Conservation (phyloP, 2,797 vertebrate genomes). For the Sebastiscus tertius region DNA sequence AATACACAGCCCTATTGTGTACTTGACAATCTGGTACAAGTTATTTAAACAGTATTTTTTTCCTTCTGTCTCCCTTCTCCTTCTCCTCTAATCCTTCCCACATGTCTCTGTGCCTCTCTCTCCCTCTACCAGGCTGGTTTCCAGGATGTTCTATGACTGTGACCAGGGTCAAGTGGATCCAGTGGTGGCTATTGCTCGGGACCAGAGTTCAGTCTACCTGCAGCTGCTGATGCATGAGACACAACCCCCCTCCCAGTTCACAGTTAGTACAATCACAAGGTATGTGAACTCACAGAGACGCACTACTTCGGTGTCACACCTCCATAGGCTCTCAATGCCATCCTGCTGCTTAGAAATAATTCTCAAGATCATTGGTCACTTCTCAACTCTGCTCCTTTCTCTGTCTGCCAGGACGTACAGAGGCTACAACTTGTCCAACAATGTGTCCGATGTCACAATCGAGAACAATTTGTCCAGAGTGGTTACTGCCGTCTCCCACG, state of each 20-base stretch:
- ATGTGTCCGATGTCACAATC: constrained; percentile 89
- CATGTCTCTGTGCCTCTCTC: neutral
- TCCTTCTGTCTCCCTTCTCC: too few species aligned
- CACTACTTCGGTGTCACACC: neutral
- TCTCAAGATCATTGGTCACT: neutral
- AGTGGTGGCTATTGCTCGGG: constrained; percentile 93
- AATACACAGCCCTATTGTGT: too few species aligned
- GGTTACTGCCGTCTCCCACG: constrained; percentile 89
- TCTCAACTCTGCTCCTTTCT: neutral
- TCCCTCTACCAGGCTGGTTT: constrained; percentile 84
- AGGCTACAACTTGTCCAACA: constrained; percentile 89
- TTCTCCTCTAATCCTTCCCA: neutral
- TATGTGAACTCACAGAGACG: constrained; percentile 43
- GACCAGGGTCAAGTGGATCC: constrained; percentile 96
- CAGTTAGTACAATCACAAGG: constrained; percentile 95
- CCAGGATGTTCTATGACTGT: constrained; percentile 93
- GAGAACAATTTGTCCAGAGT: constrained; percentile 97
- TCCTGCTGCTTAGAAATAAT: neutral
- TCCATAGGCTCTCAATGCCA: neutral
- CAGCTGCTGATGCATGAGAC: constrained; percentile 98
- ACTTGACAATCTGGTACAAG: too few species aligned
- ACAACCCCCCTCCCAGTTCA: constrained; percentile 92
- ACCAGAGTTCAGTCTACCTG: constrained; percentile 94
- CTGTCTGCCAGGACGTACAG: constrained; percentile 88
- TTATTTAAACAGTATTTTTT: neutral